Evolutionary conservation across 2,888 invertebrate species (phyloP), one percentile per base, ranked within the genome.

Genomic region (Volucella inflata): DNA sequence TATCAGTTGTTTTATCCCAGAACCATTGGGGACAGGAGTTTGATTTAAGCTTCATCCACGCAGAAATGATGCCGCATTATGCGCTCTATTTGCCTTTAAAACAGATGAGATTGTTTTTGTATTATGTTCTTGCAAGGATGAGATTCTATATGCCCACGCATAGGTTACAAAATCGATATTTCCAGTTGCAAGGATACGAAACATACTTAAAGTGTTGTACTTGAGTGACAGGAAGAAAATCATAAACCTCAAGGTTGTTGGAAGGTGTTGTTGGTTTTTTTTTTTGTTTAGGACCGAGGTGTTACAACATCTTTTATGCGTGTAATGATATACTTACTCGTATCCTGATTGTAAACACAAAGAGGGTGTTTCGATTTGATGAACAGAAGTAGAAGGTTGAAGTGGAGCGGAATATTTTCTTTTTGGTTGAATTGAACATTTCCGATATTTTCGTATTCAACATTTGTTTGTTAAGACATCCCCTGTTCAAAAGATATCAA

Each of bases 31-130:
- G 16, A 44, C 46, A 36, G 46, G 46, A 36, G 17, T 46, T 46
- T 68, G 62, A 44, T 74, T 74, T 44, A 72, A 51, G 12, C 51
- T 62, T 42, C 44, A 51, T 14, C 53, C 30, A 74, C 53, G 62
- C 17, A 62, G 53, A 64, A 74, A 53, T 53, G 17, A 44, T 74
- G 53, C 38, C 55, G 55, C 21, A 64, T 55, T 46, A 64, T 11
- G 36, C 55, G 74, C 74, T 64, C 62, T 74, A 55, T 46, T 74
- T 64, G 53, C 17, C 44, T 64, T 64, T 11, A 16, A 44, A 53
- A 44, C 46, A 36, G 21, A 40, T 12, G 36, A 51, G 16, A 72
- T 46, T 53, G 38, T n/a, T 67, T 67, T 53, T 40, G 9, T 51
- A 53, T 67, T 53, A 53, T 30, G 17, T 16, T 42, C n/a, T 14